Evolutionary conservation across 2,888 invertebrate genomes (phyloP).

Genomic region (Metallyticus violacea): DNA sequence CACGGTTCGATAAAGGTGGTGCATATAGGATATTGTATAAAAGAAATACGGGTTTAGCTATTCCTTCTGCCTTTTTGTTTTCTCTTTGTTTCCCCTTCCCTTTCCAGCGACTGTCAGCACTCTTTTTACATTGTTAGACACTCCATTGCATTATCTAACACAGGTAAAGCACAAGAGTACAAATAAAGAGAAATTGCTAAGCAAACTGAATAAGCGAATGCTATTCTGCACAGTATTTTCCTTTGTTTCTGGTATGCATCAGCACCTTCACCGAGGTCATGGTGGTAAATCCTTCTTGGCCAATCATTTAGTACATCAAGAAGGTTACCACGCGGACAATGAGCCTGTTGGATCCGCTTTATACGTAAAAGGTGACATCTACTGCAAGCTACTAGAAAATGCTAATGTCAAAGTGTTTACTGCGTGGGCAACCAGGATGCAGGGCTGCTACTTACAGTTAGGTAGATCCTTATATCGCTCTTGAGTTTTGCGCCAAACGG

Average conservation of each 20-base stretch:
- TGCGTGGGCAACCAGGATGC: not conserved
- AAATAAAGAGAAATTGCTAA: not conserved
- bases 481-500: slow-evolving; percentile 24
- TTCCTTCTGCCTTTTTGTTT: not conserved
- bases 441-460: not conserved
- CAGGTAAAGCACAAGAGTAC: not conserved
- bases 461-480: slow-evolving; percentile 22
- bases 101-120: not conserved
- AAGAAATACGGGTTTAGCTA: not conserved
- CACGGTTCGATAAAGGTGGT: not conserved
- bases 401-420: not conserved
- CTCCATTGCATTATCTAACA: not conserved
- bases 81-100: not conserved
- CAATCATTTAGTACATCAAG: not conserved
- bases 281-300: not conserved
- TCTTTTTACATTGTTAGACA: not conserved
- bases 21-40: not conserved
- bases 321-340: not conserved
- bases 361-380: not conserved
- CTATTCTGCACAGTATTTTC: not conserved
- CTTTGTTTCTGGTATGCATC: not conserved
- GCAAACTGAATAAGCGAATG: not conserved
- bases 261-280: not conserved
- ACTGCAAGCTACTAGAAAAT: not conserved
- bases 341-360: not conserved